Percentiles rank a stretch among this genome's conserved stretches.
Evolutionary conservation across 2,888 invertebrate species (phyloP).

Genomic region (Drosophila neutralis): DNA sequence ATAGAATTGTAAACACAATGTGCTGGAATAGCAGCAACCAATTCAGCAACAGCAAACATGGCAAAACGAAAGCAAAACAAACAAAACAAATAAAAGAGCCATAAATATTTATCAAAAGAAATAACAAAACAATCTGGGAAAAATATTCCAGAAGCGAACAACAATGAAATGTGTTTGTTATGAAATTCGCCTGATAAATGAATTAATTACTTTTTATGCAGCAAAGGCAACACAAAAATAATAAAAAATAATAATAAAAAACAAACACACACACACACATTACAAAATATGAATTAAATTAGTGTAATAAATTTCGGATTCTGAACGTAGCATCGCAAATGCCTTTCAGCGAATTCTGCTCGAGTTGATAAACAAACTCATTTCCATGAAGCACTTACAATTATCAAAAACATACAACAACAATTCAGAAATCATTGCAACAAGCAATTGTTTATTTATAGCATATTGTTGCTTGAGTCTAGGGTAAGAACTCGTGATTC

Average conservation of each 20-base stretch:
- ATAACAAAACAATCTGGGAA: constrained; percentile 54
- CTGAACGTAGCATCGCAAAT: neutral
- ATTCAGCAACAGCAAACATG: constrained; percentile 11
- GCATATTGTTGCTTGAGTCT: constrained; percentile 11
- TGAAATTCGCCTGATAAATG: constrained; percentile 54
- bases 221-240: constrained; percentile 17
- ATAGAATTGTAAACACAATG: constrained; percentile 67
- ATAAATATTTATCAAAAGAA: constrained; percentile 72
- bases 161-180: constrained; percentile 51
- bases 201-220: constrained; percentile 46
- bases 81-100: constrained; percentile 59
- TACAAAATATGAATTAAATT: constrained; percentile 46
- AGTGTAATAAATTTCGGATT: constrained; percentile 10
- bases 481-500: constrained; percentile 13
- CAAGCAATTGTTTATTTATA: constrained; percentile 36
- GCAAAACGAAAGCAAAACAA: constrained; percentile 35
- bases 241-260: neutral
- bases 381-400: constrained; percentile 14
- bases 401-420: neutral
- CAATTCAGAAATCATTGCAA: neutral
- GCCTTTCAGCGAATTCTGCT: constrained; percentile 1
- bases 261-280: neutral
- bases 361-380: constrained; percentile 17
- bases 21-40: constrained; percentile 9
- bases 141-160: constrained; percentile 54